A percentile compares a stretch with the other conserved stretches of the same genome.
Conservation (phyloP, 2,113 vertebrate species). For the Axis porcinus region DNA sequence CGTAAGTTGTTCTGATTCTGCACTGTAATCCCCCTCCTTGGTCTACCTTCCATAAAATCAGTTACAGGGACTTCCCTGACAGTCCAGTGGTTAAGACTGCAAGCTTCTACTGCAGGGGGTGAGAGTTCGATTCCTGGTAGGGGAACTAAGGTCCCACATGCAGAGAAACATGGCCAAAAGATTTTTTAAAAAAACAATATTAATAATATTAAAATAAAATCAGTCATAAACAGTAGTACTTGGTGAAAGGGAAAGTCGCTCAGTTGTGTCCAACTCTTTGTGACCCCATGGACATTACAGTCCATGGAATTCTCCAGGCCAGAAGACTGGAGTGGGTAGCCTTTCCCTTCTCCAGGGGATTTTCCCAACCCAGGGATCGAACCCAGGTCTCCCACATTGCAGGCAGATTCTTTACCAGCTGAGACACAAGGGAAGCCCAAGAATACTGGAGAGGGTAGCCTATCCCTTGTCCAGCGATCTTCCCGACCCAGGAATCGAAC, state of each 20-base stretch:
- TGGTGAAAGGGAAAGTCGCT: neutral
- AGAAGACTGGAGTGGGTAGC: neutral
- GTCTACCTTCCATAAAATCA: neutral
- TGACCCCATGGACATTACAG: accelerated
- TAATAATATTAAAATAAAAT: neutral
- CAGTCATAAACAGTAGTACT: neutral
- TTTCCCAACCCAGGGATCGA: neutral
- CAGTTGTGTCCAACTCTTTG: neutral
- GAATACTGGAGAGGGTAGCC: neutral
- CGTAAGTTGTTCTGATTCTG: neutral
- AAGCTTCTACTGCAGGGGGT: neutral
- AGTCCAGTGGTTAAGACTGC: neutral
- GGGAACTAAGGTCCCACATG: neutral
- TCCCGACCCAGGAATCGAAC: neutral
- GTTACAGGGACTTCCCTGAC: neutral
- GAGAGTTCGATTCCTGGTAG: neutral
- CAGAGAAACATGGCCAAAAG: neutral
- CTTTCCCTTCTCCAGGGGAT: neutral
- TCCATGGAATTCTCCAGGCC: neutral
- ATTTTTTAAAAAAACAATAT: neutral
- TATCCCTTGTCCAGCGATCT: neutral
- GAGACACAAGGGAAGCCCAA: neutral
- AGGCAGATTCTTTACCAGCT: neutral
- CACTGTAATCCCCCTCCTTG: neutral
- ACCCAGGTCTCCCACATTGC: neutral